Percentiles rank a stretch among this genome's conserved stretches.
These are phyloP conservation scores for Chrysolina oricalcia DNA, from an alignment of 2,888 invertebrate species.

Conservation along the genomic window DNA sequence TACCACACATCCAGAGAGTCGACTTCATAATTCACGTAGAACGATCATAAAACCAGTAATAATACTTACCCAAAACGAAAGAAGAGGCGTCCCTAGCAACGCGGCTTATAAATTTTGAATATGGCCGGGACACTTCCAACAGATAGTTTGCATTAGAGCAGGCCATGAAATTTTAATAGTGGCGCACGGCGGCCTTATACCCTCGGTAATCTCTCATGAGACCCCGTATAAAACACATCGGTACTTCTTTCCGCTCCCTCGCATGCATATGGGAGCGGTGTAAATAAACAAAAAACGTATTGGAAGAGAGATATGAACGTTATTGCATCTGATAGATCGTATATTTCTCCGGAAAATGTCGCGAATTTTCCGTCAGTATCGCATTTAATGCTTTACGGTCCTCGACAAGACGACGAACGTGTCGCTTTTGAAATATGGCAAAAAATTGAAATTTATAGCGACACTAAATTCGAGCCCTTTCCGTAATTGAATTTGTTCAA, in stretches of 20 bases:
- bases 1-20: not conserved
- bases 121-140: conserved; percentile 58
- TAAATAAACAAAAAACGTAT: conserved; percentile 39
- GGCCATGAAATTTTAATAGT: conserved; percentile 62
- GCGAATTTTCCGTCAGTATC: conserved; percentile 32
- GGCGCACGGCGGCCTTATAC: conserved; percentile 54
- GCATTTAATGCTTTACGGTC: conserved; percentile 41
- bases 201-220: conserved; percentile 50
- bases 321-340: conserved; percentile 49
- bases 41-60: conserved; percentile 40
- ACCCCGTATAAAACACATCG: conserved; percentile 48
- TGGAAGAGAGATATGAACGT: conserved; percentile 44
- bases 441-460: conserved; percentile 5
- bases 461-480: not conserved
- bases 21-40: conserved; percentile 39
- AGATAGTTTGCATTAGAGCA: conserved; percentile 62
- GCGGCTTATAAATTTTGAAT: conserved; percentile 58
- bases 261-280: conserved; percentile 29
- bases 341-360: conserved; percentile 31
- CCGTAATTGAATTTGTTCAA: not conserved
- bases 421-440: conserved; percentile 18
- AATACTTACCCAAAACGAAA: conserved; percentile 38
- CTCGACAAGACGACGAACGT: conserved; percentile 34
- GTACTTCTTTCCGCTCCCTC: conserved; percentile 38
- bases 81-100: conserved; percentile 37